Conservation (phyloP, 2,888 invertebrate genomes). For the Diaperis boleti region DNA sequence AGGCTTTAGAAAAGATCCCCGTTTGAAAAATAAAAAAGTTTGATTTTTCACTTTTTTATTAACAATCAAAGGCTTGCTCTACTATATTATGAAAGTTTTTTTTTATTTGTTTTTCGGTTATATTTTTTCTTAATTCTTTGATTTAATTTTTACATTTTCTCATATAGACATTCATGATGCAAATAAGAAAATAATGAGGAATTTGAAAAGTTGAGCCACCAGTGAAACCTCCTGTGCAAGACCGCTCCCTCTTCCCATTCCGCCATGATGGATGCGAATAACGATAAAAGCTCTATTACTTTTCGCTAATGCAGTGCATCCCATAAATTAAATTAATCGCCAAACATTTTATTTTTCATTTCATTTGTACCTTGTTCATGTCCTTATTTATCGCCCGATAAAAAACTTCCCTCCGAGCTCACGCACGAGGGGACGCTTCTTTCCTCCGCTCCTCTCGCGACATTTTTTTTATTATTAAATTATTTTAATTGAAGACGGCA, state of each 20-base stretch:
- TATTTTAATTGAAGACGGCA: constrained; percentile 56
- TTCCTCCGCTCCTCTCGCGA: constrained; percentile 39
- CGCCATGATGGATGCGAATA: constrained; percentile 42
- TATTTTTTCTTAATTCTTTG: too few relatives aligned
- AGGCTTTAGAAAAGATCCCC: too few relatives aligned
- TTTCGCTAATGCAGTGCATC: constrained; percentile 51
- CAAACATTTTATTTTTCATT: constrained; percentile 58
- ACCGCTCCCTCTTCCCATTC: constrained; percentile 16
- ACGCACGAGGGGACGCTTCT: constrained; percentile 46
- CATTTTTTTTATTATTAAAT: constrained; percentile 57
- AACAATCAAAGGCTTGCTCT: too few relatives aligned
- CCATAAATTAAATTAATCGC: constrained; percentile 58
- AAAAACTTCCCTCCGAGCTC: constrained; percentile 53
- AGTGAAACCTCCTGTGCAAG: not conserved
- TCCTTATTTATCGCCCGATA: constrained; percentile 53
- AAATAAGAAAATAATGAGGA: too few relatives aligned
- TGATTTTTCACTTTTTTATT: too few relatives aligned
- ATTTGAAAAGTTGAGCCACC: not conserved
- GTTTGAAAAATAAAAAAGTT: too few relatives aligned
- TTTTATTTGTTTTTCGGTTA: too few relatives aligned
- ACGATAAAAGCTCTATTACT: constrained; percentile 53
- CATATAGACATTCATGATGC: too few relatives aligned
- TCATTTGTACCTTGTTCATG: constrained; percentile 56
- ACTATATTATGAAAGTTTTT: too few relatives aligned
- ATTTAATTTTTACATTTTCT: too few relatives aligned